Conservation (phyloP, 2,888 invertebrate species). For the Drosophila aldrichi region DNA sequence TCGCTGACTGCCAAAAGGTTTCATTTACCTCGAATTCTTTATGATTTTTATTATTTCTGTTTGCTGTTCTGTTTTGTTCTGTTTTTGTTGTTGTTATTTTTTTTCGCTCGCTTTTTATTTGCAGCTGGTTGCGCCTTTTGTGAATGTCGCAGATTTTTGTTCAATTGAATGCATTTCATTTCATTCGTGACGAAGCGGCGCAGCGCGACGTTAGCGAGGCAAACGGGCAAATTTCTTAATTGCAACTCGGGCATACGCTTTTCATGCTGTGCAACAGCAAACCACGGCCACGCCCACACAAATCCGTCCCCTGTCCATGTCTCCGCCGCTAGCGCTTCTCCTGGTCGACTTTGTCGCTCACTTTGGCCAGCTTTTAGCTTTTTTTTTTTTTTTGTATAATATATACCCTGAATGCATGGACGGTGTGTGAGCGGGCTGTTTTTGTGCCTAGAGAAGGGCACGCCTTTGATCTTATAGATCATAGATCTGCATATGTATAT, state of each 20-base stretch:
- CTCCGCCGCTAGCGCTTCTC: neutral
- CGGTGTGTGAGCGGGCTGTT: neutral
- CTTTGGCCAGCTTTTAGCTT: conserved; percentile 1
- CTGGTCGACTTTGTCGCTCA: neutral
- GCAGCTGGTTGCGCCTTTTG: conserved; percentile 31
- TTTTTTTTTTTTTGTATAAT: neutral
- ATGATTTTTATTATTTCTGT: conserved; percentile 5
- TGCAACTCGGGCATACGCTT: conserved; percentile 50
- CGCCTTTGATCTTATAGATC: too few relatives aligned
- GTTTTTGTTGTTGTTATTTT: too few relatives aligned
- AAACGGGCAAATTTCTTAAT: conserved; percentile 42
- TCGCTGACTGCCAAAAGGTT: conserved; percentile 29
- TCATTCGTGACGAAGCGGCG: conserved; percentile 61
- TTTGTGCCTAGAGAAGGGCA: neutral
- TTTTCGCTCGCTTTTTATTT: neutral
- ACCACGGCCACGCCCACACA: conserved; percentile 9
- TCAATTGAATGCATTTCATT: conserved; percentile 78
- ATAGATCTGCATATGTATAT: too few relatives aligned
- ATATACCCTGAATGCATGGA: conserved; percentile 7
- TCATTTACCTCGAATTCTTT: conserved; percentile 18
- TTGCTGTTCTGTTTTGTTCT: too few relatives aligned
- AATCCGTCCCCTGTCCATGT: neutral
- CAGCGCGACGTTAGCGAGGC: conserved; percentile 25
- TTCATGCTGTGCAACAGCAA: conserved; percentile 30
- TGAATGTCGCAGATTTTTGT: conserved; percentile 52